These are phyloP conservation scores for Delichon dasypus DNA, from an alignment of 2,797 vertebrate genomes.

Conservation along the genomic window DNA sequence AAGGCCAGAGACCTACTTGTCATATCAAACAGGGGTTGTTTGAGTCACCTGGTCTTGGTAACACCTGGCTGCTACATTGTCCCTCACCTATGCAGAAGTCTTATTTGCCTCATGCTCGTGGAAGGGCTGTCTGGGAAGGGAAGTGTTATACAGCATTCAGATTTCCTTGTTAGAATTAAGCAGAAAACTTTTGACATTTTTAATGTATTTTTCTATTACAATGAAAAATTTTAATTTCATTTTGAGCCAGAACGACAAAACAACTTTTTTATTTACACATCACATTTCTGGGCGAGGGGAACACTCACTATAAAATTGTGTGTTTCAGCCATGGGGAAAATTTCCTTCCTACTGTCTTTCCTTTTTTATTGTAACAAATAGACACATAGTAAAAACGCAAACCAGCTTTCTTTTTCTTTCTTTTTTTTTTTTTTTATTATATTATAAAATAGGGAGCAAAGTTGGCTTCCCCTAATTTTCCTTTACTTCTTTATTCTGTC, in stretches of 20 bases:
- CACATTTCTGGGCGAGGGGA: not conserved
- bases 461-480: conserved; percentile 29
- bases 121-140: not conserved
- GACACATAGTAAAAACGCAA: conserved; percentile 41
- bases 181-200: not conserved
- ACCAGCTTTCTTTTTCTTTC: not conserved
- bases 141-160: not conserved
- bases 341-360: conserved; percentile 16
- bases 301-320: not conserved
- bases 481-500: conserved; percentile 36
- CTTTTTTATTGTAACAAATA: conserved; percentile 18
- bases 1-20: not conserved
- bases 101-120: not conserved
- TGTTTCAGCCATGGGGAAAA: not conserved
- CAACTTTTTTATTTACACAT: not conserved
- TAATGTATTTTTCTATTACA: not conserved
- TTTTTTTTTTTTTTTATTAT: not conserved
- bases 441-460: conserved; percentile 32
- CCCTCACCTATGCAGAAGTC: not conserved
- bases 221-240: not conserved
- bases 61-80: not conserved
- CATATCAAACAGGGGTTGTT: not conserved
- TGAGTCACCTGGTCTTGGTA: not conserved
- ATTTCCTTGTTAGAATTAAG: not conserved
- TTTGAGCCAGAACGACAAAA: not conserved